These are phyloP conservation scores for Arctocebus calabarensis DNA, from an alignment of 2,797 vertebrate species.

Conservation along the genomic window DNA sequence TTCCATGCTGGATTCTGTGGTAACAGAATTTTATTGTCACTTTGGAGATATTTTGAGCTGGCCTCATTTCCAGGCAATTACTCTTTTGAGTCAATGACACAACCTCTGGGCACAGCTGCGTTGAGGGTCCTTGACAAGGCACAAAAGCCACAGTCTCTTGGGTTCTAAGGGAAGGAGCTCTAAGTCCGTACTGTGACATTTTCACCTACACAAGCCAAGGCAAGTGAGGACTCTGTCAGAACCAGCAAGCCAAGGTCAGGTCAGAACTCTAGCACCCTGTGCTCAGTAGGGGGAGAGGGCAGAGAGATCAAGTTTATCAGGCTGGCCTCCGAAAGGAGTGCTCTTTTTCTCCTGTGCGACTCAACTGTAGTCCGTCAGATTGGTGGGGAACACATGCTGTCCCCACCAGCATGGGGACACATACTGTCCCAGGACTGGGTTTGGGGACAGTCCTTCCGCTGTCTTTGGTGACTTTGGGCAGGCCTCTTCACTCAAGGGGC, in stretches of 20 bases:
- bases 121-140: constrained; percentile 12
- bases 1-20: constrained; percentile 92
- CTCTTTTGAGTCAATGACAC: constrained; percentile 87
- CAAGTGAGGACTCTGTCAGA: background rate
- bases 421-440: background rate
- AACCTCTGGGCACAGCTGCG: constrained; percentile 89
- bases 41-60: constrained; percentile 93
- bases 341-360: background rate
- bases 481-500: background rate
- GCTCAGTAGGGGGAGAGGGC: background rate
- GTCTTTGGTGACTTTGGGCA: background rate
- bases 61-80: constrained; percentile 88
- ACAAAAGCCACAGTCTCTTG: constrained; percentile 83
- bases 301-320: too few species aligned
- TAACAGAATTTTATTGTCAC: constrained; percentile 95
- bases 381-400: accelerated
- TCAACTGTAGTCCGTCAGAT: background rate
- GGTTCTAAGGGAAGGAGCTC: constrained; percentile 59
- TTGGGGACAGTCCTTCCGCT: background rate
- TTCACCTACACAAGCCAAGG: background rate
- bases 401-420: background rate
- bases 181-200: constrained; percentile 20
- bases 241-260: background rate
- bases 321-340: background rate
- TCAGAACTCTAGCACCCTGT: background rate